Conservation (phyloP, 2,113 vertebrate genomes). For the Pionites leucogaster region DNA sequence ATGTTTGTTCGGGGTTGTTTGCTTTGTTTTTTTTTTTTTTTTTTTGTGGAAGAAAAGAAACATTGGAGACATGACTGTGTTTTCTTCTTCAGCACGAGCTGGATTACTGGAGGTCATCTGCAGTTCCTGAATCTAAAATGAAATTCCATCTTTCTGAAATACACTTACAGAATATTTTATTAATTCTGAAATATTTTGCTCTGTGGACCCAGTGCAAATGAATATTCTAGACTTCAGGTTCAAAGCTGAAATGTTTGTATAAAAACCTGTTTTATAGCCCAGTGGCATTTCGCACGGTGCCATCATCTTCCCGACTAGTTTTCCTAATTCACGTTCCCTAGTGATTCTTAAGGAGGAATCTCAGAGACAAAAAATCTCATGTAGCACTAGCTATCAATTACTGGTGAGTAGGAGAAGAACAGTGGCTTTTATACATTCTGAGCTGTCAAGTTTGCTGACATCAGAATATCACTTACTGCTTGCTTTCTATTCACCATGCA, state of each 20-base stretch:
- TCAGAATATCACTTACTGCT: background rate
- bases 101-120: background rate
- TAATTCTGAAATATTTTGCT: background rate
- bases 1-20: background rate
- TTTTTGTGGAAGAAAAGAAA: background rate
- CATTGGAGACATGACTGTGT: fast-evolving
- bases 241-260: background rate
- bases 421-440: background rate
- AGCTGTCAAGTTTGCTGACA: background rate
- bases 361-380: background rate
- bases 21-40: too few species aligned
- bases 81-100: background rate
- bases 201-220: background rate
- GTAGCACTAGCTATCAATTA: fast-evolving
- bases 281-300: background rate
- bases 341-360: background rate
- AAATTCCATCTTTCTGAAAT: background rate
- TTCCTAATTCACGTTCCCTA: background rate
- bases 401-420: background rate
- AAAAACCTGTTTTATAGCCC: background rate
- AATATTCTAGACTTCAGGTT: background rate
- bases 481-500: background rate
- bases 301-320: background rate
- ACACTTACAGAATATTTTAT: background rate
- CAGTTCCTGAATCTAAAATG: background rate